Conservation (phyloP, 1,140 invertebrate genomes). For the Sipha flava region DNA sequence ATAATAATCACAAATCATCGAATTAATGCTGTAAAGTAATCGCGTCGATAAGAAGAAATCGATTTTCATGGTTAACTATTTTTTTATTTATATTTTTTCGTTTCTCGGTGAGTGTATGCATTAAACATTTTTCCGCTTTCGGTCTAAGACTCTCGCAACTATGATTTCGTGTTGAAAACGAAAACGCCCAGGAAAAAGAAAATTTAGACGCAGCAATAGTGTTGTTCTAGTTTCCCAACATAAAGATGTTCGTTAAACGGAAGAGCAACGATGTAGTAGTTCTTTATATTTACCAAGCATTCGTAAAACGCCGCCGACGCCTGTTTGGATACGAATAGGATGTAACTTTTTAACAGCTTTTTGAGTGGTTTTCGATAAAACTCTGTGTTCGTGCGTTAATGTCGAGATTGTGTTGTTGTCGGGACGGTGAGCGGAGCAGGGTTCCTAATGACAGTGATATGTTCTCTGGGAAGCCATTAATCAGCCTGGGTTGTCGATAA, state of each 20-base stretch:
- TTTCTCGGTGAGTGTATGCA: too few species aligned
- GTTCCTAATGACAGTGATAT: not conserved
- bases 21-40: too few species aligned
- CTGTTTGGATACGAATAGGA: not conserved
- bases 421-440: not conserved
- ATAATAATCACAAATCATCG: too few species aligned
- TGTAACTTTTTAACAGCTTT: slow-evolving; percentile 12
- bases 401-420: not conserved
- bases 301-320: not conserved
- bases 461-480: not conserved
- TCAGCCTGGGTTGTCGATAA: not conserved
- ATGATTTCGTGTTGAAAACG: too few species aligned
- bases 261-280: not conserved
- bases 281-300: not conserved
- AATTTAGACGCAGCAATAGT: too few species aligned
- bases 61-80: too few species aligned
- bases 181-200: too few species aligned
- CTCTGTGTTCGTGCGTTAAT: not conserved
- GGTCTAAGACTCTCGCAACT: too few species aligned
- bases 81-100: too few species aligned
- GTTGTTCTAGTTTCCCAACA: not conserved
- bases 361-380: slow-evolving; percentile 1
- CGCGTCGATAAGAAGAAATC: too few species aligned
- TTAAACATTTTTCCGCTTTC: too few species aligned
- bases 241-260: too few species aligned